phyloP scores from a whole-genome alignment of 1,140 invertebrate genomes.

The Caenorhabditis tropicalis region DNA sequence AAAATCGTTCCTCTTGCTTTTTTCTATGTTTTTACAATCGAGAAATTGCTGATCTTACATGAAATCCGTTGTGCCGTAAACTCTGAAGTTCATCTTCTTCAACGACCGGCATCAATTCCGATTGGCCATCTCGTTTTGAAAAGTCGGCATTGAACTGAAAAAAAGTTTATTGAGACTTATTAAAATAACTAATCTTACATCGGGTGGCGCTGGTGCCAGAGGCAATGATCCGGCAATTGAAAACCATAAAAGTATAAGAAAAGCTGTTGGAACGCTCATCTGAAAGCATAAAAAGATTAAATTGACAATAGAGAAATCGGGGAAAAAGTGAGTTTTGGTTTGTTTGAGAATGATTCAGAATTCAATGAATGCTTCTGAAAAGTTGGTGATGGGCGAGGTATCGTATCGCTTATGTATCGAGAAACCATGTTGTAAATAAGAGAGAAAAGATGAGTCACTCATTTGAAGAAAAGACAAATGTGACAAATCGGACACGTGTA shows the following conservation, averaged over 20 bases:
- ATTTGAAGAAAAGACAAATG: not conserved
- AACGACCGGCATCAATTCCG: conserved; percentile 20
- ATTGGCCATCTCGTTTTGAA: not conserved
- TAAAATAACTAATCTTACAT: not conserved
- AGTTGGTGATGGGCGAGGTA: not conserved
- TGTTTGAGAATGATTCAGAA: conserved; percentile 35
- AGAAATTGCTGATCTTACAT: no score
- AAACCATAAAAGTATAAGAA: conserved; percentile 31
- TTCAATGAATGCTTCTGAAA: conserved; percentile 13
- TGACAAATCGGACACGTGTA: conserved; percentile 15
- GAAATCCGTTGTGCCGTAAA: conserved; percentile 26
- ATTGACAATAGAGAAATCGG: not conserved
- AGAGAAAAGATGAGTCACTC: conserved; percentile 25
- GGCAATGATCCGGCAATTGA: conserved; percentile 42
- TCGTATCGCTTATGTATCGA: conserved; percentile 1
- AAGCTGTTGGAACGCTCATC: conserved; percentile 26
- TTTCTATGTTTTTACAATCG: no score
- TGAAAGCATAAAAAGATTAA: not conserved
- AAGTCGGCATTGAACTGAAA: conserved; percentile 22
- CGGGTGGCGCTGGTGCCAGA: conserved; percentile 15
- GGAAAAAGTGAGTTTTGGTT: not conserved
- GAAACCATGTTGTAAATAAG: conserved; percentile 11
- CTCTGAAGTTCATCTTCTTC: conserved; percentile 30
- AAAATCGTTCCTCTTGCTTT: no score
- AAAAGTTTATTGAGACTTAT: not conserved